Evolutionary conservation across 1,140 invertebrate species (phyloP).

Genomic region (Tribolium madens): DNA sequence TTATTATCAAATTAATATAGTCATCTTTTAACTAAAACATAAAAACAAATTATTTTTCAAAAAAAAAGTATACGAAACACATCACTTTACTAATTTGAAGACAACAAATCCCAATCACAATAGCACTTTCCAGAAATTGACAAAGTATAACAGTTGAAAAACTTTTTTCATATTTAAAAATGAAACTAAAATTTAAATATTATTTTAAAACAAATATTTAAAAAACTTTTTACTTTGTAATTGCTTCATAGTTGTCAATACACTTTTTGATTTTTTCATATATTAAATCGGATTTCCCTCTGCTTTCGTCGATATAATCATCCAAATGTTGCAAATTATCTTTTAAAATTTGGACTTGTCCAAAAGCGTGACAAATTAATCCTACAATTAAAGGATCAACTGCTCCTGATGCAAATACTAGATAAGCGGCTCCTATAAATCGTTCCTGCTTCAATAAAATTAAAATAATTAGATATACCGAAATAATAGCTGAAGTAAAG

Average conservation of each 20-base stretch:
- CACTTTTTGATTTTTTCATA: conserved; percentile 49
- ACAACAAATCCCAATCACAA: conserved; percentile 20
- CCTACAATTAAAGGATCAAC: conserved; percentile 58
- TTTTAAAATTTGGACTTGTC: conserved; percentile 58
- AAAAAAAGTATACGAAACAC: not conserved
- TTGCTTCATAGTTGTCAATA: conserved; percentile 56
- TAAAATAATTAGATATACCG: not conserved
- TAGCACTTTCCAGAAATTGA: not conserved
- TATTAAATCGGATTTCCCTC: not conserved
- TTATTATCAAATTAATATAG: not conserved
- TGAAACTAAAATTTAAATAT: not conserved
- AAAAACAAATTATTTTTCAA: not conserved
- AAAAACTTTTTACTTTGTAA: conserved; percentile 39
- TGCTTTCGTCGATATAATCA: conserved; percentile 6
- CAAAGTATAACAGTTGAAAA: not conserved
- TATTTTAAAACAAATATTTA: not conserved
- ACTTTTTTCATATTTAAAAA: not conserved
- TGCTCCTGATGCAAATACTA: conserved; percentile 57
- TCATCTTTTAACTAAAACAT: not conserved
- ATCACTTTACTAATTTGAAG: not conserved
- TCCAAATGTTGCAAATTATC: conserved; percentile 50
- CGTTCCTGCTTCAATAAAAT: not conserved
- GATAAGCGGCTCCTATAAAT: conserved; percentile 51
- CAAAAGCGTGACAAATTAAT: conserved; percentile 54
- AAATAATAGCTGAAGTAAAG: conserved; percentile 1